Evolutionary conservation across 92 coral and sea anemone species (phyloP), one percentile per base, ranked within the genome.

Genomic region (Virgularia gustaviana): DNA sequence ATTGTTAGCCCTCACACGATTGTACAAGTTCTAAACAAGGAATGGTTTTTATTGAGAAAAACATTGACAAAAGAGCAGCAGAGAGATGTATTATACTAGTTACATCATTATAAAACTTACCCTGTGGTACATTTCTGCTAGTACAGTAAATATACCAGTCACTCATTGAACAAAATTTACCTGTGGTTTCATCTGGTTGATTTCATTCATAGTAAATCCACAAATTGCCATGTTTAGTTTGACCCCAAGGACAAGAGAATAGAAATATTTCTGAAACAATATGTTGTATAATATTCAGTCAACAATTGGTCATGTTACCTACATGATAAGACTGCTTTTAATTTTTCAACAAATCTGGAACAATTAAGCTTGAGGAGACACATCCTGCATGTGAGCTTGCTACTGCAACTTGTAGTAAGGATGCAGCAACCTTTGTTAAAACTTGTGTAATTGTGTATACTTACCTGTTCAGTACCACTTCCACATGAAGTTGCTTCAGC

Each of bases 171-270:
- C 18, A 9, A 11, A 16, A 3, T 49, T 49, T 76, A 90, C 97
- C 88, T 85, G 87, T 20, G 98, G 96, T 35, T 89, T 87, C 5
- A 92, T 87, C 71, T 83, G 86, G 43, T 92, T 92, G 27, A 87
- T 77, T 42, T 85, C 86, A 24, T 63, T 76, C 44, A 89, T 77
- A 45, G 83, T 57, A 29, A 74, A 87, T 27, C 98, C 95, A 51
- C 96, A 85, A 16, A 85, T 79, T 19, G 87, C 87, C 98, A 92
- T 92, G 83, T 92, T 92, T 11, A 92, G 80, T 57, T 92, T 92
- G 44, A 92, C 96, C 27, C 98, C 98, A 70, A 92, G 88, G 4
- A 92, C 90, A 72, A 92, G 87, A n/a, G 98, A 87, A 52, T 81
- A 92, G 77, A 92, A 92, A 74, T 92, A 92, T 87, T 92, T 92